Evolutionary conservation across 2,888 invertebrate species (phyloP).

Genomic region (Campopleginae sp.): DNA sequence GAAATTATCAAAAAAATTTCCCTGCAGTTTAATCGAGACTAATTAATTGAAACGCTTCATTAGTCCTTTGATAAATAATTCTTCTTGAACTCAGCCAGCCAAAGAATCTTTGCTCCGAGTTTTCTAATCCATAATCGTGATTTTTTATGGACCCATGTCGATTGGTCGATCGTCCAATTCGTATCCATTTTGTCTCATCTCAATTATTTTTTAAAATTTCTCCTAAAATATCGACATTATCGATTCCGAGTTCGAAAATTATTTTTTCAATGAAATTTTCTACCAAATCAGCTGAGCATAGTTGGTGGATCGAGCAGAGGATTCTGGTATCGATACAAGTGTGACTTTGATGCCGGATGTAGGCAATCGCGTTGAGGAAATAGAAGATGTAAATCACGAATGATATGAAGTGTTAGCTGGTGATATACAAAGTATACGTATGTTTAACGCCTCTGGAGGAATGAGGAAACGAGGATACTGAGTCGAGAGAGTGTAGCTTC

Average conservation of each 20-base stretch:
- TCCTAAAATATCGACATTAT: no score
- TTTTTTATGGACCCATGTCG: no score
- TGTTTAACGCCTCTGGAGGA: conserved; percentile 39
- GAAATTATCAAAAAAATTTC: background rate
- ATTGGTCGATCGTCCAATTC: no score
- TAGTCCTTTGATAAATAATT: background rate
- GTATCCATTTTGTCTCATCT: no score
- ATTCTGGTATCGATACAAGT: background rate
- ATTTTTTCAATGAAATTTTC: background rate
- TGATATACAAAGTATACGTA: conserved; percentile 68
- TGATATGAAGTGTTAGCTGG: conserved; percentile 71
- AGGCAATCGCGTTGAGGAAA: conserved; percentile 69
- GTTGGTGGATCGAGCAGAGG: background rate
- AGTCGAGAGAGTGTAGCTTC: conserved; percentile 25
- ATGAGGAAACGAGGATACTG: conserved; percentile 25
- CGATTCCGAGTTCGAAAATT: background rate
- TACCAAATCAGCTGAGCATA: background rate
- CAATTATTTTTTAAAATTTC: no score
- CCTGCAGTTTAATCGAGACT: conserved; percentile 12
- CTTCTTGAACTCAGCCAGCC: background rate
- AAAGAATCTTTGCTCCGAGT: background rate
- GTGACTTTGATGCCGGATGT: conserved; percentile 30
- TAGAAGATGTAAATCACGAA: conserved; percentile 74
- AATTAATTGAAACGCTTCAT: conserved; percentile 42
- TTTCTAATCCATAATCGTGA: background rate